phyloP scores from a whole-genome alignment of 1,140 invertebrate genomes.

The Psilanteris sp. region DNA sequence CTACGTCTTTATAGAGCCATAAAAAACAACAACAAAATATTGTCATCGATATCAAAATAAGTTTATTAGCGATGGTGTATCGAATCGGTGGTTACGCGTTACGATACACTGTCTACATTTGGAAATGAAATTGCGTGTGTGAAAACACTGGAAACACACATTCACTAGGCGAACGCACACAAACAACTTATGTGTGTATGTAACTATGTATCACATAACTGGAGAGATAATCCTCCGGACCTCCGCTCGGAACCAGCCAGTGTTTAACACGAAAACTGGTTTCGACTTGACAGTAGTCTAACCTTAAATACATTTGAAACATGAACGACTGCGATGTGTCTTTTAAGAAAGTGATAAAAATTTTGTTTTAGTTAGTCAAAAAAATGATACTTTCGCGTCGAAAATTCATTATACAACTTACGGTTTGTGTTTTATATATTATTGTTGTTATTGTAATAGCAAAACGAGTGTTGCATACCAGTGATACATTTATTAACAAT shows the following conservation, averaged over 20 bases:
- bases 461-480: slow-evolving; percentile 62
- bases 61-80: no score
- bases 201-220: no score
- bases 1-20: no score
- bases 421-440: slow-evolving; percentile 61
- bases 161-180: no score
- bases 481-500: slow-evolving; percentile 62
- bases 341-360: slow-evolving; percentile 36
- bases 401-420: slow-evolving; percentile 63
- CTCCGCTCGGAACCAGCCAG: slow-evolving; percentile 17
- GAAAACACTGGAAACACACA: no score
- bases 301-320: slow-evolving; percentile 49
- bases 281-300: slow-evolving; percentile 54
- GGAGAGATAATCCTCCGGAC: slow-evolving; percentile 16
- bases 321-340: slow-evolving; percentile 37
- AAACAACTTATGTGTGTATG: no score
- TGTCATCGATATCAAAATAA: no score
- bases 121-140: no score
- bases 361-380: slow-evolving; percentile 23
- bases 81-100: no score
- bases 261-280: slow-evolving; percentile 50
- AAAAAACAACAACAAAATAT: no score
- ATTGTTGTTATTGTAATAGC: slow-evolving; percentile 67
- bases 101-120: no score
- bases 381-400: slow-evolving; percentile 67